Conservation (phyloP, 64 coral and sea anemone genomes). For the Platygyra sinensis region DNA sequence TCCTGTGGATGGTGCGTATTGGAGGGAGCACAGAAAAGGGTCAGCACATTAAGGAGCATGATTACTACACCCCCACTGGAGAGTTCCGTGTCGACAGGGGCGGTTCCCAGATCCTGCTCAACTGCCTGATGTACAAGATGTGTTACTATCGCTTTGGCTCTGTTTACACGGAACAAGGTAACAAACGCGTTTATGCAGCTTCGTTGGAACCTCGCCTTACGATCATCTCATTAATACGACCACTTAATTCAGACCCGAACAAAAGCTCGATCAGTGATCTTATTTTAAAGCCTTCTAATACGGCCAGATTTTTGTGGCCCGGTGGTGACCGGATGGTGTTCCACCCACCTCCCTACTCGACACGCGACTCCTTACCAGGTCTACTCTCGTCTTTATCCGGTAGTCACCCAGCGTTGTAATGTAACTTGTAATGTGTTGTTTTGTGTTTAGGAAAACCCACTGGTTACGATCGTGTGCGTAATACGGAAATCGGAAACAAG, state of each 20-base stretch:
- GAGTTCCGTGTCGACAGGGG: slow-evolving; percentile 97
- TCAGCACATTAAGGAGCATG: slow-evolving; percentile 94
- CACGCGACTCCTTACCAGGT: too few species aligned
- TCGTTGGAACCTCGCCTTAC: too few species aligned
- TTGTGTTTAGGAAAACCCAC: slow-evolving; percentile 85
- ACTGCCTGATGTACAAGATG: slow-evolving; percentile 99
- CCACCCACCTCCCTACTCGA: too few species aligned
- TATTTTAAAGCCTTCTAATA: too few species aligned
- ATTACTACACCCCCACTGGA: slow-evolving; percentile 93
- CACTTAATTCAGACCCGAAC: too few species aligned
- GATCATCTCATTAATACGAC: too few species aligned
- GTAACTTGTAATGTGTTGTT: background rate
- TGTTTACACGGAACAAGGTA: slow-evolving; percentile 97
- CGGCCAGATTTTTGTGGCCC: too few species aligned
- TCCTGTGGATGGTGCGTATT: slow-evolving; percentile 99
- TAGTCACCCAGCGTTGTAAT: background rate
- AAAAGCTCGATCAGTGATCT: too few species aligned
- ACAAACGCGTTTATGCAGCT: background rate
- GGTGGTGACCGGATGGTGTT: too few species aligned
- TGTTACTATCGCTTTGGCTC: slow-evolving; percentile 99
- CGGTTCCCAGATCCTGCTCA: slow-evolving; percentile 85
- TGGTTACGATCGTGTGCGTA: slow-evolving; percentile 98
- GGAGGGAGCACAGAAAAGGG: slow-evolving; percentile 97
- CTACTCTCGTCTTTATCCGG: background rate
- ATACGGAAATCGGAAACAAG: slow-evolving; percentile 98